Conservation (phyloP, 2,113 vertebrate genomes). For the Clarias macrocephalus region DNA sequence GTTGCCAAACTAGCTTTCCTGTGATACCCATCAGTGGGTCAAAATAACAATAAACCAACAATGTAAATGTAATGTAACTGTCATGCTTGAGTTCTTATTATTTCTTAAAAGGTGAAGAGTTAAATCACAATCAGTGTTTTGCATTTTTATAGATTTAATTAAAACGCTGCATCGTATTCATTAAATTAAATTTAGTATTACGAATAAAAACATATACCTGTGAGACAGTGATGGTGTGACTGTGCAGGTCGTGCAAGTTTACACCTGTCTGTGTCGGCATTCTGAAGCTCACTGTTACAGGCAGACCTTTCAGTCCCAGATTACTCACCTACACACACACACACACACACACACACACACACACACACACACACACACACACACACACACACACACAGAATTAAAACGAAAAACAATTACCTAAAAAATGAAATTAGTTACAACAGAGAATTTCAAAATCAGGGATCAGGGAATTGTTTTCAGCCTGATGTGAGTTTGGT, state of each 20-base stretch:
- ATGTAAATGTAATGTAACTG: too few relatives aligned
- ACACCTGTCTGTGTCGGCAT: slow-evolving; percentile 60
- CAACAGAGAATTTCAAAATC: neutral
- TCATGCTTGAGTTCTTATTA: too few relatives aligned
- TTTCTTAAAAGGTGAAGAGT: too few relatives aligned
- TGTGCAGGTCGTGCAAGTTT: slow-evolving; percentile 54
- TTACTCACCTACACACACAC: slow-evolving; percentile 64
- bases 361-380: too few relatives aligned
- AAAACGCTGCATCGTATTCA: neutral
- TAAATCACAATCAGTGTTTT: neutral
- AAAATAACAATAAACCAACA: too few relatives aligned
- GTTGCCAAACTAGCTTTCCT: too few relatives aligned
- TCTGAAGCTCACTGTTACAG: slow-evolving; percentile 57
- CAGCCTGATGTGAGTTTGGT: too few relatives aligned
- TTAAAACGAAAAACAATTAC: neutral
- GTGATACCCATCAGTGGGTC: too few relatives aligned
- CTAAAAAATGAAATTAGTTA: neutral
- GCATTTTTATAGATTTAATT: neutral
- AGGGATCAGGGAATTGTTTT: neutral
- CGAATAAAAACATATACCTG: slow-evolving; percentile 24
- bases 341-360: too few relatives aligned
- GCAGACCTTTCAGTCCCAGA: slow-evolving; percentile 59
- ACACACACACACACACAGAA: too few relatives aligned
- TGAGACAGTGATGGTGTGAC: slow-evolving; percentile 8
- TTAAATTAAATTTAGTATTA: neutral